Evolutionary conservation across 2,888 invertebrate genomes (phyloP).

Genomic region (Drosophila neutralis): DNA sequence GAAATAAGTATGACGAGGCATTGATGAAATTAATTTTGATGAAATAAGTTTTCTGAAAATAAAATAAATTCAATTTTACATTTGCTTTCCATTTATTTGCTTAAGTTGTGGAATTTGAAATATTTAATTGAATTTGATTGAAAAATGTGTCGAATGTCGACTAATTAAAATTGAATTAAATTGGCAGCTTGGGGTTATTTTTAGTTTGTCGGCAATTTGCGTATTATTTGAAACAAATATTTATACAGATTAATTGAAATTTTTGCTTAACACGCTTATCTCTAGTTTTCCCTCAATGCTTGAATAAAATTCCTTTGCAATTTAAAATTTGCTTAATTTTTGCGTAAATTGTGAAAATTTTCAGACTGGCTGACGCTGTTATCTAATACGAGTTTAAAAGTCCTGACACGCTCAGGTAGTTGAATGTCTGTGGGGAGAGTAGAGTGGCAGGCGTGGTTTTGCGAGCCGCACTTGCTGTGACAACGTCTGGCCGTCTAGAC

Average conservation of each 20-base stretch:
- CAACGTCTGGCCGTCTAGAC: slow-evolving; percentile 68
- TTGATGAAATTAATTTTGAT: not conserved
- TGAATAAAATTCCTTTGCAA: not conserved
- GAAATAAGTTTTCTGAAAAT: not conserved
- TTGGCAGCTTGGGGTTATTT: slow-evolving; percentile 7
- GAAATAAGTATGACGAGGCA: not conserved
- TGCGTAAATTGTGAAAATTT: not conserved
- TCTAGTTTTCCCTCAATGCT: not conserved
- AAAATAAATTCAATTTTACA: too few relatives aligned
- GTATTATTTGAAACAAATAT: slow-evolving; percentile 38
- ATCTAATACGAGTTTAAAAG: slow-evolving; percentile 28
- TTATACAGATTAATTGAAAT: slow-evolving; percentile 50
- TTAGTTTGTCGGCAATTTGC: not conserved
- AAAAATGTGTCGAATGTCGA: not conserved
- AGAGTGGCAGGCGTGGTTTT: not conserved
- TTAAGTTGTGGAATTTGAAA: not conserved
- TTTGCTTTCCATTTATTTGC: not conserved
- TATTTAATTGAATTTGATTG: not conserved
- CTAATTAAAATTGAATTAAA: not conserved
- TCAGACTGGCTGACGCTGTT: slow-evolving; percentile 4
- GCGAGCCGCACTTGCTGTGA: slow-evolving; percentile 42
- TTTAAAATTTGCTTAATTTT: slow-evolving; percentile 1
- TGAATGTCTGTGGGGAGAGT: not conserved
- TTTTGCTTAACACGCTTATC: not conserved
- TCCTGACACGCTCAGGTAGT: slow-evolving; percentile 11